These are phyloP conservation scores for Pogonus chalceus DNA, from an alignment of 1,140 invertebrate genomes.

Conservation along the genomic window DNA sequence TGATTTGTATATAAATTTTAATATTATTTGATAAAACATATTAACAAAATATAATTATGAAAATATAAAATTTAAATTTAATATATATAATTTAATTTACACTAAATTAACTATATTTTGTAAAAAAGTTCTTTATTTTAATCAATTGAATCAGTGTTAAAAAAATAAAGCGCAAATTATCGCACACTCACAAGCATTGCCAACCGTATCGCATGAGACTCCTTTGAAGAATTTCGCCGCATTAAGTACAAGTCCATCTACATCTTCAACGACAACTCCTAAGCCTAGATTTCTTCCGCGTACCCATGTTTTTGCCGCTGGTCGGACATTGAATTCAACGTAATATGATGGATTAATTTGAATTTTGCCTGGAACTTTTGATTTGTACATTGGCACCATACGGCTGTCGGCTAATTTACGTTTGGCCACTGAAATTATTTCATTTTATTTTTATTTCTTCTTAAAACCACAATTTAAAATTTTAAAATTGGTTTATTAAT, in stretches of 20 bases:
- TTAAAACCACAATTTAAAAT: no score
- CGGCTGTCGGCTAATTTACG: constrained; percentile 25
- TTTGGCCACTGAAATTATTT: no score
- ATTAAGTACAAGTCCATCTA: constrained; percentile 43
- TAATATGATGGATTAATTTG: no score
- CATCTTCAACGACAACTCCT: constrained; percentile 50
- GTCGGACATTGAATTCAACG: constrained; percentile 28
- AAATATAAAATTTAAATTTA: neutral
- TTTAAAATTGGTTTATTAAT: no score
- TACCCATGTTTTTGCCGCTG: constrained; percentile 26
- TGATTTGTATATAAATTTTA: neutral
- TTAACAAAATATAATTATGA: neutral
- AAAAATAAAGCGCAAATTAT: neutral
- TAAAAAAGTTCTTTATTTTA: neutral
- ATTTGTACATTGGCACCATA: constrained; percentile 15
- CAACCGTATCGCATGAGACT: constrained; percentile 35
- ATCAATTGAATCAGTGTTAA: neutral
- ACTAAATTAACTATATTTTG: neutral
- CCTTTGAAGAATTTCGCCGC: constrained; percentile 43
- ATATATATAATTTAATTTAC: neutral
- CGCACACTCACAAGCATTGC: constrained; percentile 30
- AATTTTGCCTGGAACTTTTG: constrained; percentile 20
- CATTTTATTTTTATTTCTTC: no score
- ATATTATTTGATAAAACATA: neutral
- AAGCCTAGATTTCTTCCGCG: constrained; percentile 46